Evolutionary conservation across 1,140 invertebrate species (phyloP).

Genomic region (Oncopodura yosiiana): DNA sequence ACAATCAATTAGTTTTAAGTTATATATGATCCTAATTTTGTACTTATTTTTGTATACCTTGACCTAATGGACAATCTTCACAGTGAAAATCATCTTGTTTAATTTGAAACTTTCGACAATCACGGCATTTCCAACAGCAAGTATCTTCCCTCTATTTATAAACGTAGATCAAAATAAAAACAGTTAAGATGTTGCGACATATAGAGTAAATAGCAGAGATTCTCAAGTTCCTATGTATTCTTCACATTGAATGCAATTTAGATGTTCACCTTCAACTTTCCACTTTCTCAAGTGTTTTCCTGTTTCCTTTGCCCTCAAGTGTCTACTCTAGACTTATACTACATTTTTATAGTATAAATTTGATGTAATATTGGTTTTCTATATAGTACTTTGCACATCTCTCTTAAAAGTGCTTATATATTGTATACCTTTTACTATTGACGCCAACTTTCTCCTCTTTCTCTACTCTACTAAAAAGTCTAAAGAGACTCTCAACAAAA

Average conservation of each 20-base stretch:
- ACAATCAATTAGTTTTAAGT: too few species aligned
- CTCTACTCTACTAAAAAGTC: too few species aligned
- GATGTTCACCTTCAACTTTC: background rate
- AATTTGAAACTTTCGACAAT: conserved; percentile 53
- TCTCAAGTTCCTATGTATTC: background rate
- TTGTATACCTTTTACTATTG: too few species aligned
- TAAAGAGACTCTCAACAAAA: too few species aligned
- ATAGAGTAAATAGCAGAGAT: background rate
- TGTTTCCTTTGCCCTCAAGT: background rate
- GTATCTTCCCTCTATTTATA: conserved; percentile 43
- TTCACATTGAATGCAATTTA: background rate
- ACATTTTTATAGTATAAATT: too few species aligned
- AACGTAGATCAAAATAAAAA: background rate
- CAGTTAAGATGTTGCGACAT: background rate
- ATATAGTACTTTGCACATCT: too few species aligned
- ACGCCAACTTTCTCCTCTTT: too few species aligned
- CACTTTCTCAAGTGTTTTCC: background rate
- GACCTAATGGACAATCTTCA: conserved; percentile 48
- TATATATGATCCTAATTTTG: too few species aligned
- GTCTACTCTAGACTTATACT: background rate
- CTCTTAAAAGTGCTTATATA: too few species aligned
- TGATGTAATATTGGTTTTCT: too few species aligned
- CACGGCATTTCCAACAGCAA: conserved; percentile 52
- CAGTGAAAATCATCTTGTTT: conserved; percentile 52
- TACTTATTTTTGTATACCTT: too few species aligned